Conservation (phyloP, 2,113 vertebrate species). For the Struthidea cinerea region DNA sequence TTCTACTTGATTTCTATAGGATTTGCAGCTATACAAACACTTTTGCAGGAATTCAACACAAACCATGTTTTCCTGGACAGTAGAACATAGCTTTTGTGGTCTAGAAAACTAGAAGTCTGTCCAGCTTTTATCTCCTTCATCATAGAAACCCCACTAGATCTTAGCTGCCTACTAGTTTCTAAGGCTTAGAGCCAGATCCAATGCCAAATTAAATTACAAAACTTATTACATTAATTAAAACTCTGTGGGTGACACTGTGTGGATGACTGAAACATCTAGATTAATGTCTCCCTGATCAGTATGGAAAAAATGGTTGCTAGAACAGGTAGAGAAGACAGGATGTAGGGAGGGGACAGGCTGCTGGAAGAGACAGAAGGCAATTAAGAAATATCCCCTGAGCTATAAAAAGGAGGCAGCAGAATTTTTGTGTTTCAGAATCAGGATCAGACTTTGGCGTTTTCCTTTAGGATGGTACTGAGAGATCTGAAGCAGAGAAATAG, state of each 20-base stretch:
- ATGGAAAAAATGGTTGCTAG: background rate
- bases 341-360: background rate
- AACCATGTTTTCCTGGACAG: background rate
- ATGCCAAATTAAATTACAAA: background rate
- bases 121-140: background rate
- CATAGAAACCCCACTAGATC: background rate
- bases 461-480: background rate
- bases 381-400: background rate
- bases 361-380: background rate
- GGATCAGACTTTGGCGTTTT: background rate
- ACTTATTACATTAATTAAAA: background rate
- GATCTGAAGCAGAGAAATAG: background rate
- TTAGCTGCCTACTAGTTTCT: slow-evolving; percentile 27
- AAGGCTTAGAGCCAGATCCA: background rate
- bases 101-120: background rate
- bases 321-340: background rate
- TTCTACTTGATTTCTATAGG: background rate
- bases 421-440: background rate
- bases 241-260: background rate
- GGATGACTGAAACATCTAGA: background rate
- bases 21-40: background rate
- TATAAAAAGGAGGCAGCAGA: background rate
- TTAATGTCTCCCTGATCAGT: background rate
- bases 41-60: background rate
- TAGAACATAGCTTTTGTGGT: background rate